Evolutionary conservation across 2,797 vertebrate genomes (phyloP).

Genomic region (Sternarchorhynchus goeldii): DNA sequence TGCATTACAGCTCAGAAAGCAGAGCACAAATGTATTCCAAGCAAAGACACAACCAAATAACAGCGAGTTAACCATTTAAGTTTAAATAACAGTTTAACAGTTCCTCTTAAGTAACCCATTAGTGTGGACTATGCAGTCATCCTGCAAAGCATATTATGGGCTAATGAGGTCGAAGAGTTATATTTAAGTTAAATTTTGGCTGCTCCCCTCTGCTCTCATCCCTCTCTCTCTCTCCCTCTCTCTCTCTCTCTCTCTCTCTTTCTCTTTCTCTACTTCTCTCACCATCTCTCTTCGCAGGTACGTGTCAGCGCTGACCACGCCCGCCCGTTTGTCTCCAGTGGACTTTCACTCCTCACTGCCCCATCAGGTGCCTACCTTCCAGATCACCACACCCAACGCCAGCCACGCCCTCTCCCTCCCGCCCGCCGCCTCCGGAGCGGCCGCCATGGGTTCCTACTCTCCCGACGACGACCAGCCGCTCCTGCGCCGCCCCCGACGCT

Average conservation of each 20-base stretch:
- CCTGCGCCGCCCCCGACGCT: conserved; percentile 80
- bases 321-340: conserved; percentile 92
- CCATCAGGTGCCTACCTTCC: conserved; percentile 92
- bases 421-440: conserved; percentile 77
- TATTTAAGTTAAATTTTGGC: neutral
- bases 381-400: conserved; percentile 94
- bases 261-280: neutral
- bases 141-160: neutral
- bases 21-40: too few relatives aligned
- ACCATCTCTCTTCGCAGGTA: conserved; percentile 76
- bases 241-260: neutral
- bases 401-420: conserved; percentile 89
- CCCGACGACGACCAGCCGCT: conserved; percentile 91
- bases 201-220: neutral
- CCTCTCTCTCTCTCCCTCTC: neutral
- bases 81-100: too few relatives aligned
- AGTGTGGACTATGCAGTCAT: too few relatives aligned
- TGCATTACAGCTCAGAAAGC: too few relatives aligned
- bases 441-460: conserved; percentile 74
- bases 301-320: conserved; percentile 95
- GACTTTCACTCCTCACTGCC: conserved; percentile 92
- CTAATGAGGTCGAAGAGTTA: neutral
- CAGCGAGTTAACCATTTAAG: too few relatives aligned
- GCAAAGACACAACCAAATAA: too few relatives aligned
- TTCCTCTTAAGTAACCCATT: too few relatives aligned